Conservation (phyloP, 2,113 vertebrate genomes). For the Tachysurus fulvidraco region DNA sequence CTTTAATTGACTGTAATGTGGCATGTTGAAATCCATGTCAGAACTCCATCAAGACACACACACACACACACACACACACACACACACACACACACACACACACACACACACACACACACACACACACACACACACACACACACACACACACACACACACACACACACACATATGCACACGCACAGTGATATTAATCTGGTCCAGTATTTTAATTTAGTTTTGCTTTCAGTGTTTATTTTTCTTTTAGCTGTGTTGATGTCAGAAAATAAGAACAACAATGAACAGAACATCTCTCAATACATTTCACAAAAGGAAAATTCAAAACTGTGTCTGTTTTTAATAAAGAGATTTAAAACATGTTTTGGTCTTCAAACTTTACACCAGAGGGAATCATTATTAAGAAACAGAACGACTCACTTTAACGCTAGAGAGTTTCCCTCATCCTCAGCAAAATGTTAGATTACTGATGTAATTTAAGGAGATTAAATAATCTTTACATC, state of each 20-base stretch:
- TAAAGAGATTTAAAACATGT: neutral
- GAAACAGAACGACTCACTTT: neutral
- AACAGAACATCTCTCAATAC: too few relatives aligned
- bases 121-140: slow-evolving; percentile 18
- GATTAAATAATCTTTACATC: neutral
- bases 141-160: slow-evolving; percentile 32
- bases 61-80: neutral
- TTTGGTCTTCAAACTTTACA: neutral
- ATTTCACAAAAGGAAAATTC: too few relatives aligned
- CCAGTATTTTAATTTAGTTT: too few relatives aligned
- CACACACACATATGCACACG: slow-evolving; percentile 22
- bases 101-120: neutral
- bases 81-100: too few relatives aligned
- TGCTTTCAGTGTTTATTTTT: too few relatives aligned
- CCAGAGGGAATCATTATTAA: neutral
- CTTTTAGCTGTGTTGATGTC: too few relatives aligned
- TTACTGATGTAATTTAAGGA: neutral
- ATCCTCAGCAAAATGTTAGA: neutral
- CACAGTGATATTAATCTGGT: too few relatives aligned
- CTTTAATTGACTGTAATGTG: neutral
- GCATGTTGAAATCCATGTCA: neutral
- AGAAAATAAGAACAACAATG: too few relatives aligned
- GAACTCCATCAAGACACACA: neutral
- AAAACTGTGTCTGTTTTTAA: neutral
- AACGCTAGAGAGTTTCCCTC: neutral